Evolutionary conservation across 2,113 vertebrate genomes (phyloP).

Genomic region (Lates calcarifer): DNA sequence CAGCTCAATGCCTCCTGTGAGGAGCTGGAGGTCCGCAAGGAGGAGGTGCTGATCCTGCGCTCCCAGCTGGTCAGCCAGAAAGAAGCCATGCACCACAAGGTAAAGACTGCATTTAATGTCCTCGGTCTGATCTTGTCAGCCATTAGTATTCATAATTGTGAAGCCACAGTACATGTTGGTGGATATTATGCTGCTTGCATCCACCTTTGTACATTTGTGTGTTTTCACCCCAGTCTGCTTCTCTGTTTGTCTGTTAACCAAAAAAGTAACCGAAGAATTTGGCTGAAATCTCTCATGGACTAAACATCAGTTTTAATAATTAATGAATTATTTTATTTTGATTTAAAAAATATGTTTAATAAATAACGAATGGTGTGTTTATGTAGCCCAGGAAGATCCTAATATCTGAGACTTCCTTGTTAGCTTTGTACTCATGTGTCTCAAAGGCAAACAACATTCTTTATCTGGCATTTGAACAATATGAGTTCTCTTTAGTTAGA

Average conservation of each 20-base stretch:
- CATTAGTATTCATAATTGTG: not conserved
- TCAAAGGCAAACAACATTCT: not conserved
- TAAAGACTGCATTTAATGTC: constrained; percentile 53
- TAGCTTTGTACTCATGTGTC: not conserved
- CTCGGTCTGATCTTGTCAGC: not conserved
- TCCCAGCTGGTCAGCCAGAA: constrained; percentile 99
- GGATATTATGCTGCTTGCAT: not conserved
- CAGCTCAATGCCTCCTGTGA: constrained; percentile 94
- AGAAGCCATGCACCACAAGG: constrained; percentile 96
- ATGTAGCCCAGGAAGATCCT: not conserved
- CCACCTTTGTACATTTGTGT: constrained; percentile 29
- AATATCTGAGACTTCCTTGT: not conserved
- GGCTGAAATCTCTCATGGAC: not conserved
- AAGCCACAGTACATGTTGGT: not conserved
- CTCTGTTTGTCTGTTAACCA: constrained; percentile 24
- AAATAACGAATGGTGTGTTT: not conserved
- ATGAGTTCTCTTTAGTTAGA: not conserved
- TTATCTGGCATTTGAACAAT: not conserved
- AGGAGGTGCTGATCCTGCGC: constrained; percentile 96
- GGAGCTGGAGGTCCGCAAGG: constrained; percentile 97
- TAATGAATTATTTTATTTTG: not conserved
- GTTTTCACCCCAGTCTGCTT: constrained; percentile 36
- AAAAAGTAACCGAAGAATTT: not conserved
- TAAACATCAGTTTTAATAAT: not conserved
- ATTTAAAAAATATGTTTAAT: not conserved